Evolutionary conservation across 2,888 invertebrate genomes (phyloP).

Genomic region (Drosophila antonietae): DNA sequence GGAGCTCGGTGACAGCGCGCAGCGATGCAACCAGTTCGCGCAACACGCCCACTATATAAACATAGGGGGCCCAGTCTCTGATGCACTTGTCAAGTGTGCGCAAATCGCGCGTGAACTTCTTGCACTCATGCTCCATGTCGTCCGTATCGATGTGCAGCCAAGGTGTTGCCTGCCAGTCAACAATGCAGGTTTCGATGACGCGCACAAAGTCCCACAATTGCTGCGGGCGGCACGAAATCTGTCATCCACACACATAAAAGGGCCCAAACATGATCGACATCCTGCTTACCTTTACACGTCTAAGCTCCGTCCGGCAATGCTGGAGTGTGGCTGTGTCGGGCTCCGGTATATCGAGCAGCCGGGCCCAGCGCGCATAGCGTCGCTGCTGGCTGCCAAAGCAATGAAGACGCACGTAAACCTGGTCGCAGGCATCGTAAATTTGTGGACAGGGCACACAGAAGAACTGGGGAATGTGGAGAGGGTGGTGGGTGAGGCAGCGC

Average conservation of each 20-base stretch:
- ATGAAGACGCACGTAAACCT: conserved; percentile 88
- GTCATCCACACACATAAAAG: conserved; percentile 12
- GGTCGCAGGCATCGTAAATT: conserved; percentile 90
- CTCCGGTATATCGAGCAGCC: conserved; percentile 93
- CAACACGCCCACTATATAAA: conserved; percentile 91
- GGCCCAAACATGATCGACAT: neutral
- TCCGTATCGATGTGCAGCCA: conserved; percentile 98
- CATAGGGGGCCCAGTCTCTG: conserved; percentile 92
- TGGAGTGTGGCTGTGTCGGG: conserved; percentile 93
- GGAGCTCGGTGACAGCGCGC: conserved; percentile 96
- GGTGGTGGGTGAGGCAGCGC: neutral
- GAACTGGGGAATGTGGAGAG: conserved; percentile 84
- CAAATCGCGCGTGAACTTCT: conserved; percentile 95
- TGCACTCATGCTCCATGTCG: conserved; percentile 97
- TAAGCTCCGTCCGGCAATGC: conserved; percentile 91
- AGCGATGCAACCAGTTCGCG: conserved; percentile 97
- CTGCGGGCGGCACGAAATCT: conserved; percentile 79
- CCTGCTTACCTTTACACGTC: conserved; percentile 88
- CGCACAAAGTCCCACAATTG: conserved; percentile 96
- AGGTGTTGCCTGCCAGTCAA: conserved; percentile 96
- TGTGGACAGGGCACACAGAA: conserved; percentile 88
- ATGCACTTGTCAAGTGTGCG: conserved; percentile 93
- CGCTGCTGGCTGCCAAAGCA: conserved; percentile 89
- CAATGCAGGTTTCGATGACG: conserved; percentile 92
- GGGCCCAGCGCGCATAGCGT: conserved; percentile 90